phyloP scores from a whole-genome alignment of 2,888 invertebrate genomes.

The Arge pagana region DNA sequence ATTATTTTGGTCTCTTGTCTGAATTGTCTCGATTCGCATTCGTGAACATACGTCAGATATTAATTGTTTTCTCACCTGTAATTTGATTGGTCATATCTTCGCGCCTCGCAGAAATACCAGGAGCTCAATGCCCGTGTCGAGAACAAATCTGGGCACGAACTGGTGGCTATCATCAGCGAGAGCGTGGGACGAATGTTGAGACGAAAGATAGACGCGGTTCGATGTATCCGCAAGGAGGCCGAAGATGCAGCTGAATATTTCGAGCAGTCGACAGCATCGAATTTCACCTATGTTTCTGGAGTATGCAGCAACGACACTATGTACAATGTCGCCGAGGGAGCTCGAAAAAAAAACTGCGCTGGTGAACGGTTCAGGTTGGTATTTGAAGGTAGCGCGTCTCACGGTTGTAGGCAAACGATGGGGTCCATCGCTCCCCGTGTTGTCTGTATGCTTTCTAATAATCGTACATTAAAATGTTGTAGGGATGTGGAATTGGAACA shows the following conservation, averaged over 20 bases:
- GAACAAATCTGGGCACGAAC: conserved; percentile 76
- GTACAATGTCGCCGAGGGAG: conserved; percentile 47
- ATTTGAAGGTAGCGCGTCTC: conserved; percentile 33
- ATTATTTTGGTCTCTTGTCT: no score
- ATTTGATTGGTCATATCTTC: no score
- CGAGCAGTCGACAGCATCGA: conserved; percentile 37
- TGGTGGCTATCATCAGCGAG: conserved; percentile 78
- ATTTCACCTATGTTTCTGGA: conserved; percentile 75
- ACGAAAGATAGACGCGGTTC: conserved; percentile 87
- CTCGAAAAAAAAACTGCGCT: no score
- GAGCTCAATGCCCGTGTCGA: conserved; percentile 78
- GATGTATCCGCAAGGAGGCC: conserved; percentile 79
- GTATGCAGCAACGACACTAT: conserved; percentile 73
- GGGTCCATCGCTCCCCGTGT: no score
- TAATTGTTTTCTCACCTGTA: no score
- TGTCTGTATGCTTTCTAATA: no score
- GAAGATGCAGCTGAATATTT: conserved; percentile 71
- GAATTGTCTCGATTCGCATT: no score
- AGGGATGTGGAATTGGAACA: no score
- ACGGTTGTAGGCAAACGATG: conserved; percentile 1
- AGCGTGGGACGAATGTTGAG: conserved; percentile 85
- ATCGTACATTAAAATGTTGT: no score
- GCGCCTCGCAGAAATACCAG: conserved; percentile 84
- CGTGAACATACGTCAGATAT: no score
- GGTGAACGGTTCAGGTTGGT: no score